Evolutionary conservation across 2,888 invertebrate species (phyloP).

Genomic region (Eupithecia inturbata): DNA sequence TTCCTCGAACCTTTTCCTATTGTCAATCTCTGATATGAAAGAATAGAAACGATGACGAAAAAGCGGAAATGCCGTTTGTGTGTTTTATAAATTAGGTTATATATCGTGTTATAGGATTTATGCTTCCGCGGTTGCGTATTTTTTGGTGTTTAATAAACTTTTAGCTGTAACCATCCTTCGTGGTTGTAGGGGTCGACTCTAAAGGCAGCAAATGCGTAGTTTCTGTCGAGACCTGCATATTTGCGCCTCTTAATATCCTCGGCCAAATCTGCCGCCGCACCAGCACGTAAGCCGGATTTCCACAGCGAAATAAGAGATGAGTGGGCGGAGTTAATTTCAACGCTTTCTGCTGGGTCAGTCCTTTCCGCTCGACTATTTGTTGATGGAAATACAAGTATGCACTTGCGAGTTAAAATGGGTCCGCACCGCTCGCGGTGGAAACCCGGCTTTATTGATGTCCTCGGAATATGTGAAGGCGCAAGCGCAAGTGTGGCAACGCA

Average conservation of each 20-base stretch:
- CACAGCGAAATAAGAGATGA: no score
- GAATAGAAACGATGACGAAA: slow-evolving; percentile 32
- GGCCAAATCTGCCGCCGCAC: no score
- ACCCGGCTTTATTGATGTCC: not conserved
- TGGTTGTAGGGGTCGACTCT: not conserved
- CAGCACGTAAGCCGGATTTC: no score
- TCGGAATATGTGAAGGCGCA: not conserved
- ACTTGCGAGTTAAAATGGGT: no score
- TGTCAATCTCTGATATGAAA: slow-evolving; percentile 46
- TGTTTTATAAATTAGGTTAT: slow-evolving; percentile 23
- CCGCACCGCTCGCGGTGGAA: no score
- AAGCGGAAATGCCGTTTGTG: slow-evolving; percentile 30
- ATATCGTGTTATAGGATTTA: not conserved
- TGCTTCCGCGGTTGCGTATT: not conserved
- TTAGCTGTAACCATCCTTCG: not conserved
- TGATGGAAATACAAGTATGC: no score
- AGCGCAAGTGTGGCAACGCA: not conserved
- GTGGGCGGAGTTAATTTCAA: no score
- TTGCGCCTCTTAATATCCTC: not conserved
- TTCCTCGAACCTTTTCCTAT: slow-evolving; percentile 47
- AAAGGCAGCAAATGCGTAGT: no score
- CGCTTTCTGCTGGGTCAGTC: no score
- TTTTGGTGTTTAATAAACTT: not conserved
- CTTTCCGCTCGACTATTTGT: no score
- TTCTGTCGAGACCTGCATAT: not conserved